Evolutionary conservation across 2,797 vertebrate species (phyloP).

Genomic region (Heliangelus exortis): DNA sequence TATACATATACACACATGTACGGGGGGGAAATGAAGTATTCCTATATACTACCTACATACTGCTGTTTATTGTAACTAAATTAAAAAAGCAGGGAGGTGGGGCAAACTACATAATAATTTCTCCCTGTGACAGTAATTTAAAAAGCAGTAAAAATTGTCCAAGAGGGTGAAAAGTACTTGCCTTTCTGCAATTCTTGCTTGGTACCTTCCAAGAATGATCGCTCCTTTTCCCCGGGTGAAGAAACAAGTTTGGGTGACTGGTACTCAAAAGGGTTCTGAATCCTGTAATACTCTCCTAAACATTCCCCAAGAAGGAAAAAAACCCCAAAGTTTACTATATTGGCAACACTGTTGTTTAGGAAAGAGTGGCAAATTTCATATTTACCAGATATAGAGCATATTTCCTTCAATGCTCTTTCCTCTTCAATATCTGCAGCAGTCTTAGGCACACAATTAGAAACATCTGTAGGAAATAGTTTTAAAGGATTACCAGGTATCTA

Average conservation of each 20-base stretch:
- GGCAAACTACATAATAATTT: neutral
- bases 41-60: neutral
- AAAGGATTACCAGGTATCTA: neutral
- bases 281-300: conserved; percentile 78
- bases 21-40: neutral
- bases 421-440: conserved; percentile 77
- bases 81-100: neutral
- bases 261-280: conserved; percentile 49
- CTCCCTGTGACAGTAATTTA: neutral
- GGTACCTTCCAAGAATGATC: conserved; percentile 53
- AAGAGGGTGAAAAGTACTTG: conserved; percentile 39
- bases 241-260: conserved; percentile 10
- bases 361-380: neutral
- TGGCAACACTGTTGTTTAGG: neutral
- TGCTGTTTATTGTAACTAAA: neutral
- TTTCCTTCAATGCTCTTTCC: conserved; percentile 77
- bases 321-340: neutral
- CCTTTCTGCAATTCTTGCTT: conserved; percentile 74
- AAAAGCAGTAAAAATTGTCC: neutral
- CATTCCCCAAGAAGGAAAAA: neutral
- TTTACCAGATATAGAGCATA: conserved; percentile 78
- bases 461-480: conserved; percentile 59
- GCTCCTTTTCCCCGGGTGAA: conserved; percentile 45
- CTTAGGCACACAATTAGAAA: conserved; percentile 66
- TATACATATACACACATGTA: too few relatives aligned